phyloP scores from a whole-genome alignment of 2,888 invertebrate species.

The Volucella zonaria region DNA sequence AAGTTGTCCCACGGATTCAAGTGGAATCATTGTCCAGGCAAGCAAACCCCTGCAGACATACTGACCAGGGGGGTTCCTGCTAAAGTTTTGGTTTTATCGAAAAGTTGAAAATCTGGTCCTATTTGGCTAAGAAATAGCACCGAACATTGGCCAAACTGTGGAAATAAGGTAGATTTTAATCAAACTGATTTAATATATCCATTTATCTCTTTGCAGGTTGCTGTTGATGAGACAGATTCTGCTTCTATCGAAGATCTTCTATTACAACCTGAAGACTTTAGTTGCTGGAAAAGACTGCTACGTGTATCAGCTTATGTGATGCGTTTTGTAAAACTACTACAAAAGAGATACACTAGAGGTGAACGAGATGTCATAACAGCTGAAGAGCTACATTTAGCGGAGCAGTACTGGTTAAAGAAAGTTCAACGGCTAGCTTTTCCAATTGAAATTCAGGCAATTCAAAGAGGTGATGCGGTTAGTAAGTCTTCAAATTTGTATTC shows the following conservation, averaged over 20 bases:
- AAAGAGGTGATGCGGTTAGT: not conserved
- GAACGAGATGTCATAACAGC: not conserved
- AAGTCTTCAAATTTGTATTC: not conserved
- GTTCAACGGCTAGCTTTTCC: conserved; percentile 4
- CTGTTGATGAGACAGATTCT: not conserved
- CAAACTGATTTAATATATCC: not conserved
- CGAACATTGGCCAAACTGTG: conserved; percentile 1
- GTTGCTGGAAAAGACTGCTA: conserved; percentile 3
- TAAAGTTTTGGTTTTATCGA: not conserved
- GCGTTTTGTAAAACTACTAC: not conserved
- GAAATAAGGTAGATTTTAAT: not conserved
- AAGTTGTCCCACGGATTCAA: not conserved
- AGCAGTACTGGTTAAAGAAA: no score
- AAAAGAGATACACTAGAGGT: not conserved
- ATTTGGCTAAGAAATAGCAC: not conserved
- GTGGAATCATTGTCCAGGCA: conserved; percentile 3
- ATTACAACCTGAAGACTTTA: conserved; percentile 11
- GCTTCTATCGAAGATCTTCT: not conserved
- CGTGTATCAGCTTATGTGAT: not conserved
- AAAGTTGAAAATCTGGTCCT: not conserved
- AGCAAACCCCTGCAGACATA: conserved; percentile 24
- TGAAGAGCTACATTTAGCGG: no score
- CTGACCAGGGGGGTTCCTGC: conserved; percentile 18
- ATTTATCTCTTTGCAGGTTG: no score
- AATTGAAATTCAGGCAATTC: not conserved